Evolutionary conservation across 2,888 invertebrate species (phyloP).

Genomic region (Rhimphoctona megacephalus): DNA sequence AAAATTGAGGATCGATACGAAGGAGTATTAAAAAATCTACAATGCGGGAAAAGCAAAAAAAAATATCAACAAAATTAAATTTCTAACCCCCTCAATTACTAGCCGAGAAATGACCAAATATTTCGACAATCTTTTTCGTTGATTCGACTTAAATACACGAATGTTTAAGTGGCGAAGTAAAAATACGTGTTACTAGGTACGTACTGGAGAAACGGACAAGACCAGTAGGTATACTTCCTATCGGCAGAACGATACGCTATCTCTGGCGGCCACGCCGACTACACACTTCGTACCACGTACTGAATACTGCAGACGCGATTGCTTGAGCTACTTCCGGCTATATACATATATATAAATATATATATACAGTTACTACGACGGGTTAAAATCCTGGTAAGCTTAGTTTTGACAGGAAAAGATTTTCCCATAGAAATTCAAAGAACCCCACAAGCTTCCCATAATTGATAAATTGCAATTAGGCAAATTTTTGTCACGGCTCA

Average conservation of each 20-base stretch:
- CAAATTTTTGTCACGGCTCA: background rate
- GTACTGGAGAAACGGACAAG: slow-evolving; percentile 63
- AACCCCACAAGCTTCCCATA: background rate
- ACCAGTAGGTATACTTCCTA: slow-evolving; percentile 76
- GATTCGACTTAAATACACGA: background rate
- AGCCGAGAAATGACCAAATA: background rate
- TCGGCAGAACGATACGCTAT: slow-evolving; percentile 79
- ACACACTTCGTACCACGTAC: slow-evolving; percentile 52
- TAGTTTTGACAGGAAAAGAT: background rate
- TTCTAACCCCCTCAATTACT: background rate
- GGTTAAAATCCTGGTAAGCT: slow-evolving; percentile 16
- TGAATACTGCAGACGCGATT: slow-evolving; percentile 50
- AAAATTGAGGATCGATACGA: no score
- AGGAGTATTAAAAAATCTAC: background rate
- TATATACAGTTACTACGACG: background rate
- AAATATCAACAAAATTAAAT: background rate
- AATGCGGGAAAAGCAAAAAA: background rate
- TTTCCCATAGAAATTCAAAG: background rate
- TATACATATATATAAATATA: background rate
- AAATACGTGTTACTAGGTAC: slow-evolving; percentile 44
- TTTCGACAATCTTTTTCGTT: slow-evolving; percentile 5
- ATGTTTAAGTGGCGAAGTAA: slow-evolving; percentile 7
- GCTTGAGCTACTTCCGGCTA: slow-evolving; percentile 57
- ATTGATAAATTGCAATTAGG: background rate
- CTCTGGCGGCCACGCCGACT: slow-evolving; percentile 68